A percentile compares a stretch with the other conserved stretches of the same genome.
phyloP scores from a whole-genome alignment of 2,888 invertebrate genomes.

The Hypomecis atomaria region DNA sequence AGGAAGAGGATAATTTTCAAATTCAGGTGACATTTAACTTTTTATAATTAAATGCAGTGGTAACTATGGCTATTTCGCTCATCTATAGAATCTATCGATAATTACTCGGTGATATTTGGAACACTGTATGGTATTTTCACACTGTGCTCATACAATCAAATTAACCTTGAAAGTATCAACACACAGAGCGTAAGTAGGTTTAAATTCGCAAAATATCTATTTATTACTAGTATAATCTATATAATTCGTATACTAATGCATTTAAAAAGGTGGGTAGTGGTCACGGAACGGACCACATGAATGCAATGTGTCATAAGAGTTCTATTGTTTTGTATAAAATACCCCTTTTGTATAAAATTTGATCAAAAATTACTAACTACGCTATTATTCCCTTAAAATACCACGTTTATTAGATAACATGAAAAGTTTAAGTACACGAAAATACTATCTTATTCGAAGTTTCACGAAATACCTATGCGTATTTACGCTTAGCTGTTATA shows the following conservation, averaged over 20 bases:
- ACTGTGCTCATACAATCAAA: not conserved
- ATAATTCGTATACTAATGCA: constrained; percentile 30
- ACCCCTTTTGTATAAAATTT: constrained; percentile 3
- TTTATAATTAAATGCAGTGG: too few relatives aligned
- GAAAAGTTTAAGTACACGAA: constrained; percentile 1
- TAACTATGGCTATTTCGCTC: too few relatives aligned
- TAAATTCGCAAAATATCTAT: constrained; percentile 18
- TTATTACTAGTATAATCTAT: constrained; percentile 1
- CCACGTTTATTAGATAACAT: not conserved
- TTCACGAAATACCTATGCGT: not conserved
- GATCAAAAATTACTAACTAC: constrained; percentile 7
- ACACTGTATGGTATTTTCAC: too few relatives aligned
- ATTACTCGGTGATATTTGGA: too few relatives aligned
- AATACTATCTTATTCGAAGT: constrained; percentile 7
- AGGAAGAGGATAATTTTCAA: too few relatives aligned
- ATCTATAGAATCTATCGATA: too few relatives aligned
- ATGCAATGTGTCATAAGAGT: constrained; percentile 1
- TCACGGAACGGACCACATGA: not conserved
- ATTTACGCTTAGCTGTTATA: not conserved
- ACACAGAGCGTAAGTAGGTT: constrained; percentile 3
- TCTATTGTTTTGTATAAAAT: constrained; percentile 8
- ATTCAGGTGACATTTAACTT: too few relatives aligned
- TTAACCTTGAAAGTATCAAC: constrained; percentile 7
- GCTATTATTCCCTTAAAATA: not conserved
- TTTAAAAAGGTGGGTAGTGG: constrained; percentile 24